Percentiles rank a stretch among this genome's conserved stretches.
Evolutionary conservation across 2,888 invertebrate genomes (phyloP).

Genomic region (Heteropelma amictum): DNA sequence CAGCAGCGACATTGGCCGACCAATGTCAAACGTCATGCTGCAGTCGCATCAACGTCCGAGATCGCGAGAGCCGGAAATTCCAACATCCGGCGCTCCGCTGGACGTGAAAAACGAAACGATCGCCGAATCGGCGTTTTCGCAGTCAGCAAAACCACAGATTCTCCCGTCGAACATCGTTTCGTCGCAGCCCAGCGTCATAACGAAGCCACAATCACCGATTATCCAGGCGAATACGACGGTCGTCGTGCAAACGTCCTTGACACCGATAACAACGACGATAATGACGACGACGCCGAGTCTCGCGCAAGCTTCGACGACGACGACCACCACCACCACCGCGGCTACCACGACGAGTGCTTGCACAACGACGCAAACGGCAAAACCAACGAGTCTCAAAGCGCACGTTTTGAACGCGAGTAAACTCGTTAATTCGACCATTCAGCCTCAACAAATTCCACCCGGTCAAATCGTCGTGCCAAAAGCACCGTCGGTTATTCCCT

Average conservation of each 20-base stretch:
- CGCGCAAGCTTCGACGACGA: slow-evolving; percentile 20
- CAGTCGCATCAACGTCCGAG: slow-evolving; percentile 52
- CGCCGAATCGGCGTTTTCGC: slow-evolving; percentile 53
- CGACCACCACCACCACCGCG: slow-evolving; percentile 15
- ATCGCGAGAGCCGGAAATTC: slow-evolving; percentile 59
- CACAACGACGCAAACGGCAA: slow-evolving; percentile 61
- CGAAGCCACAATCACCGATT: slow-evolving; percentile 68
- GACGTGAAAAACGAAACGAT: slow-evolving; percentile 62
- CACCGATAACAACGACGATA: slow-evolving; percentile 57
- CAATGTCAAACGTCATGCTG: slow-evolving; percentile 55
- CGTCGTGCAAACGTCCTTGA: slow-evolving; percentile 61
- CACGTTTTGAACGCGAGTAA: slow-evolving; percentile 80
- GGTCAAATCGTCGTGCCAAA: slow-evolving; percentile 68
- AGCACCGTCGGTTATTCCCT: slow-evolving; percentile 62
- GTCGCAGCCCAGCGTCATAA: slow-evolving; percentile 68
- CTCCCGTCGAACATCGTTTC: slow-evolving; percentile 64
- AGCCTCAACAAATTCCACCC: slow-evolving; percentile 55
- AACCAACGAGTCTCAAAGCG: slow-evolving; percentile 82
- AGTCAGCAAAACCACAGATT: slow-evolving; percentile 53
- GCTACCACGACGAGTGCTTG: slow-evolving; percentile 11
- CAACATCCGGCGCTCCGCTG: slow-evolving; percentile 56
- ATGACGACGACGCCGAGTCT: slow-evolving; percentile 46
- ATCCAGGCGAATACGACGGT: slow-evolving; percentile 62
- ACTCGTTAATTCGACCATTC: slow-evolving; percentile 63
- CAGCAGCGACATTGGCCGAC: too few relatives aligned